Evolutionary conservation across 2,888 invertebrate species (phyloP).

Genomic region (Prionchulus punctatus): DNA sequence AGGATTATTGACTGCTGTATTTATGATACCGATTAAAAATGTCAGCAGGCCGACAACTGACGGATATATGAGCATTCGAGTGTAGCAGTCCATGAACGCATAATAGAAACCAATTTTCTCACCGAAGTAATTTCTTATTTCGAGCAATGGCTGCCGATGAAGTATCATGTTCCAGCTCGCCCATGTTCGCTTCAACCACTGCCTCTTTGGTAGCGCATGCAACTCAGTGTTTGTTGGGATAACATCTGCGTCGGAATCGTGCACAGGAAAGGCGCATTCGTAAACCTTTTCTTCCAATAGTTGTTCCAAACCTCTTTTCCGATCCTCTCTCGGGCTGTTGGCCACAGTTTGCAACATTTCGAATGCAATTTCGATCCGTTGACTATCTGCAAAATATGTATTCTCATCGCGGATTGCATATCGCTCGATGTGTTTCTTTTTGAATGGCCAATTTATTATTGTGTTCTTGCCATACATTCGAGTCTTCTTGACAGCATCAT

Average conservation of each 20-base stretch:
- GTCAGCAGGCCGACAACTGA: neutral
- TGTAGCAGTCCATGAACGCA: conserved; percentile 4
- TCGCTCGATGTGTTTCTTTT: neutral
- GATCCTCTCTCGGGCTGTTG: no score
- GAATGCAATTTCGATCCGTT: neutral
- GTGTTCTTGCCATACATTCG: no score
- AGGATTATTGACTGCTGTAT: no score
- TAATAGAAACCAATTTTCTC: conserved; percentile 1
- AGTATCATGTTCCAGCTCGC: neutral
- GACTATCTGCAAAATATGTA: neutral
- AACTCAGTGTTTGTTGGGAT: no score
- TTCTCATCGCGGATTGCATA: neutral
- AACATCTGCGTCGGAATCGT: neutral
- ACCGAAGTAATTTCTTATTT: neutral
- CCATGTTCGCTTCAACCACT: neutral
- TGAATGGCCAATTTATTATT: neutral
- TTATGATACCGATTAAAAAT: neutral
- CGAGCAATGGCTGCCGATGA: neutral
- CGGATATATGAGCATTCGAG: neutral
- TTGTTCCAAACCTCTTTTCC: no score
- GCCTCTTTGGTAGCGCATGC: neutral
- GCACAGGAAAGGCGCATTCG: neutral
- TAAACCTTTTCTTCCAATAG: neutral
- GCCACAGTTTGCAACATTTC: neutral
- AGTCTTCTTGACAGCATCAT: no score